Evolutionary conservation across 2,797 vertebrate genomes (phyloP).

Genomic region (Spinus olivaceus): DNA sequence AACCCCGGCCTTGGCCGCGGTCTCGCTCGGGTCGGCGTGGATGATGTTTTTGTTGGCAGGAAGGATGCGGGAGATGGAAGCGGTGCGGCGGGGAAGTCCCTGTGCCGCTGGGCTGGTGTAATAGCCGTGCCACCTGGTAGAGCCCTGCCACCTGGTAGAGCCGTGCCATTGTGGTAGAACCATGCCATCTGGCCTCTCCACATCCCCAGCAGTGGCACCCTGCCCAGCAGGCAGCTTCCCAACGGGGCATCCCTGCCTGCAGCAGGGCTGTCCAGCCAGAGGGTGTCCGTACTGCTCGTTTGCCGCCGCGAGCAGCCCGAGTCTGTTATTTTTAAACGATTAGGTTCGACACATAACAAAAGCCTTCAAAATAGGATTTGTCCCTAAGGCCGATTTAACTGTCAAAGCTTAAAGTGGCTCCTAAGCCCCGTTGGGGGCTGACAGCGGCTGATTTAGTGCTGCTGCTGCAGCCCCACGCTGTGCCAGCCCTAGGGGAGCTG

Average conservation of each 20-base stretch:
- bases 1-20: not conserved
- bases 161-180: too few relatives aligned
- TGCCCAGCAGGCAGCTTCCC: not conserved
- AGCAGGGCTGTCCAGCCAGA: not conserved
- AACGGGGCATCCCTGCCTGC: accelerated
- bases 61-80: not conserved
- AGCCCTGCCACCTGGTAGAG: not conserved
- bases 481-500: not conserved
- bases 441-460: not conserved
- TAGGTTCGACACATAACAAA: slow-evolving; percentile 33
- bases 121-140: not conserved
- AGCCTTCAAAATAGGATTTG: slow-evolving; percentile 66
- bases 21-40: not conserved
- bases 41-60: slow-evolving; percentile 24
- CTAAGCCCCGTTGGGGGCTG: not conserved
- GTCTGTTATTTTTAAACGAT: slow-evolving; percentile 57
- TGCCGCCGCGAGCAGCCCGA: accelerated
- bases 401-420: slow-evolving; percentile 44
- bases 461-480: not conserved
- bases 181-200: not conserved
- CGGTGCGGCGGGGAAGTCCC: not conserved
- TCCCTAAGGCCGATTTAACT: slow-evolving; percentile 56
- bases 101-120: not conserved
- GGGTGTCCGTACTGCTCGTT: not conserved
- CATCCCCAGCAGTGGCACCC: accelerated